phyloP scores from a whole-genome alignment of 2,113 vertebrate species.

The Tachycineta bicolor region DNA sequence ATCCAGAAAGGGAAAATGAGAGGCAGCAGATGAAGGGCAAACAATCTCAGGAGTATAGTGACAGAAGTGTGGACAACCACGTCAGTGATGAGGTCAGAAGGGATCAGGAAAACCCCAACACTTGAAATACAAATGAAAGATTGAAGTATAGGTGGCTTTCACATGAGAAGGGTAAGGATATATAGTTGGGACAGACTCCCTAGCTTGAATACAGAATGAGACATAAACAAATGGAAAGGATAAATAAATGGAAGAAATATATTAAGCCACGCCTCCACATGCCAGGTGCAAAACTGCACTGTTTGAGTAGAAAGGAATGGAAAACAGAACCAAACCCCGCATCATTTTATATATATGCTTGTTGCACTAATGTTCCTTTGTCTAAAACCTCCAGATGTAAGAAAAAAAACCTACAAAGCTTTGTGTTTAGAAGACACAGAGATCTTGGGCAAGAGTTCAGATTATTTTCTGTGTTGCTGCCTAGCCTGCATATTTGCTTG shows the following conservation, averaged over 20 bases:
- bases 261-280: not conserved
- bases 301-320: not conserved
- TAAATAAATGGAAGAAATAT: not conserved
- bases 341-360: not conserved
- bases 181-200: not conserved
- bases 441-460: not conserved
- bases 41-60: not conserved
- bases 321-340: not conserved
- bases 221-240: not conserved
- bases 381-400: not conserved
- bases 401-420: not conserved
- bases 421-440: not conserved
- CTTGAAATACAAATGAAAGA: not conserved
- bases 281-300: not conserved
- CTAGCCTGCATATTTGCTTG: not conserved
- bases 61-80: not conserved
- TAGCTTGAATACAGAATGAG: not conserved
- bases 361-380: not conserved
- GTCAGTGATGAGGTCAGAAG: not conserved
- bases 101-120: not conserved
- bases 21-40: not conserved
- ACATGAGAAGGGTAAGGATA: not conserved
- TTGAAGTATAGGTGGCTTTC: not conserved
- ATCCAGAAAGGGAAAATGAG: not conserved
- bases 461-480: not conserved